These are phyloP conservation scores for Orius insidiosus DNA, from an alignment of 1,140 invertebrate genomes.

Conservation along the genomic window DNA sequence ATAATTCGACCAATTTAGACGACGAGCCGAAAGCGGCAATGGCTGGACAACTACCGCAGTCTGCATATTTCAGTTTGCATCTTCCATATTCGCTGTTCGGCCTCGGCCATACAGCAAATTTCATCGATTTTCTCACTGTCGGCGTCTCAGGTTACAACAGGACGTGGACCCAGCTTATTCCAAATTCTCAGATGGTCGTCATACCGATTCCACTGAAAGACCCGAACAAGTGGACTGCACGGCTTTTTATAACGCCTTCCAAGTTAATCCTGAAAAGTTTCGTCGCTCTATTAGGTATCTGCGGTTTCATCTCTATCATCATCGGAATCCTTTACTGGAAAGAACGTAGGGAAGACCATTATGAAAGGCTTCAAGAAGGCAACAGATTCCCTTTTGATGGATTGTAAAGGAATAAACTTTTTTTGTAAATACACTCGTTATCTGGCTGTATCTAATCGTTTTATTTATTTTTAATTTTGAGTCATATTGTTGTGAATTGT, in stretches of 20 bases:
- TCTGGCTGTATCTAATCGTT: neutral
- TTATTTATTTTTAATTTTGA: slow-evolving; percentile 5
- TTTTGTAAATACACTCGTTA: neutral
- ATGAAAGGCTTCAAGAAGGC: slow-evolving; percentile 72
- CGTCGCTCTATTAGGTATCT: slow-evolving; percentile 70
- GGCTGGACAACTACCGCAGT: slow-evolving; percentile 79
- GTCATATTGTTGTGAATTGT: slow-evolving; percentile 1
- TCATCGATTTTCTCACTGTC: slow-evolving; percentile 77
- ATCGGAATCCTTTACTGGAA: slow-evolving; percentile 82
- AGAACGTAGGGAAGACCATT: slow-evolving; percentile 78
- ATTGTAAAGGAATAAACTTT: slow-evolving; percentile 32
- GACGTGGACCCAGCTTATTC: slow-evolving; percentile 86
- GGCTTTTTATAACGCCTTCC: slow-evolving; percentile 91
- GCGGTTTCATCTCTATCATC: slow-evolving; percentile 66
- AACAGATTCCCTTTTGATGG: slow-evolving; percentile 72
- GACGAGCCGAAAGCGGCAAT: slow-evolving; percentile 52
- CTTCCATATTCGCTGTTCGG: slow-evolving; percentile 91
- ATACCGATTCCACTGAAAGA: slow-evolving; percentile 70
- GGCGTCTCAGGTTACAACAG: slow-evolving; percentile 49
- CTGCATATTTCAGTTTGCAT: slow-evolving; percentile 78
- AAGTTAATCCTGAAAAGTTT: slow-evolving; percentile 85
- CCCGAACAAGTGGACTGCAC: slow-evolving; percentile 71
- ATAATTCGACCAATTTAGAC: slow-evolving; percentile 69
- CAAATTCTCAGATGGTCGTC: slow-evolving; percentile 92
- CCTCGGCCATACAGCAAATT: slow-evolving; percentile 89